phyloP scores from a whole-genome alignment of 2,797 vertebrate genomes.

The Pelodytes ibericus region DNA sequence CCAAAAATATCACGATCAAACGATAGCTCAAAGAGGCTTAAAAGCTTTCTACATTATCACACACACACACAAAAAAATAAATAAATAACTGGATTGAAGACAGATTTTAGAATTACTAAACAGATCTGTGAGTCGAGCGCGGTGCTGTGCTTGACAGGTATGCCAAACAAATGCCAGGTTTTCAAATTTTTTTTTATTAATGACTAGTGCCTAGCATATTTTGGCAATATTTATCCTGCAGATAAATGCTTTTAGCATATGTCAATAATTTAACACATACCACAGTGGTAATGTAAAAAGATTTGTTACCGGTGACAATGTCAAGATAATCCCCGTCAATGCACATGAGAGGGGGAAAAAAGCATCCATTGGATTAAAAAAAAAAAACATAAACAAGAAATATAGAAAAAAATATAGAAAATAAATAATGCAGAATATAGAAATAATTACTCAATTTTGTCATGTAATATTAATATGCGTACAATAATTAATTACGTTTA shows the following conservation, averaged over 20 bases:
- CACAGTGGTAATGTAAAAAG: too few relatives aligned
- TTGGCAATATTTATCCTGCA: neutral
- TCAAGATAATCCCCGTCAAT: too few relatives aligned
- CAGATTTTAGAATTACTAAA: neutral
- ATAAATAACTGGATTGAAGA: neutral
- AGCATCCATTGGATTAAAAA: too few relatives aligned
- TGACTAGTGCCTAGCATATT: neutral
- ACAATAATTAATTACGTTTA: too few relatives aligned
- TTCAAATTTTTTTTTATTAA: too few relatives aligned
- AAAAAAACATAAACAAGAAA: too few relatives aligned
- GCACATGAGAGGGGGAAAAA: too few relatives aligned
- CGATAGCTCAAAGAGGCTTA: neutral
- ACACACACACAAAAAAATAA: neutral
- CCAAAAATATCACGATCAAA: constrained; percentile 10
- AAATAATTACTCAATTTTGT: too few relatives aligned
- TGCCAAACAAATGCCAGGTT: neutral
- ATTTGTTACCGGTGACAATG: too few relatives aligned
- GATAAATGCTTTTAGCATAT: neutral
- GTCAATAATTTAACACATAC: neutral
- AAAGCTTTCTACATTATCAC: neutral
- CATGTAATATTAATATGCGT: too few relatives aligned
- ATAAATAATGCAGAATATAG: too few relatives aligned
- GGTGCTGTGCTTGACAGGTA: neutral
- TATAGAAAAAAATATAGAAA: too few relatives aligned
- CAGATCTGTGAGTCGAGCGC: neutral